phyloP scores from a whole-genome alignment of 2,797 vertebrate species.

The Phrynocephalus forsythii region DNA sequence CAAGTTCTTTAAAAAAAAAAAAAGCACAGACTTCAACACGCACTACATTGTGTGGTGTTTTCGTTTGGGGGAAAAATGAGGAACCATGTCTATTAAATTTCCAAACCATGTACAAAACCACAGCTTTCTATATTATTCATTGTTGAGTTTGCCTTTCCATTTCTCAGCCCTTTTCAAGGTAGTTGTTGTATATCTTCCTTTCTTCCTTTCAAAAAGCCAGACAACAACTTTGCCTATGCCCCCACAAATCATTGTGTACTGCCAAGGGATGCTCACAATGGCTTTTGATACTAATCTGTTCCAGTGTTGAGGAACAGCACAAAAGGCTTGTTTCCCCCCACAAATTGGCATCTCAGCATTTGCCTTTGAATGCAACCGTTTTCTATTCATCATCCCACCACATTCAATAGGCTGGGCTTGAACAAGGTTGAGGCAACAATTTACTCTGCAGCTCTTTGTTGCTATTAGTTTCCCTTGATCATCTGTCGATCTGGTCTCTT shows the following conservation, averaged over 20 bases:
- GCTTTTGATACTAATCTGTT: slow-evolving; percentile 6
- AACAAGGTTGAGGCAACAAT: background rate
- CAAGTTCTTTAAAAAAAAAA: too few species aligned
- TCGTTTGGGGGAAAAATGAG: too few species aligned
- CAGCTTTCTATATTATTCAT: background rate
- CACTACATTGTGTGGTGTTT: too few species aligned
- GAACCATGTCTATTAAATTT: background rate
- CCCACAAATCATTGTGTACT: background rate
- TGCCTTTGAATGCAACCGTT: slow-evolving; percentile 4
- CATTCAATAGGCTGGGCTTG: slow-evolving; percentile 14
- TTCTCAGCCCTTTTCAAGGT: background rate
- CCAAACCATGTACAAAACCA: background rate
- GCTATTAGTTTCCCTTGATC: slow-evolving; percentile 29
- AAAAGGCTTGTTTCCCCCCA: background rate
- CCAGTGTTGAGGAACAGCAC: background rate
- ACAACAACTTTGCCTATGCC: too few species aligned
- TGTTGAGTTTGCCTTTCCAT: background rate
- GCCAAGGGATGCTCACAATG: background rate
- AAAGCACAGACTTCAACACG: too few species aligned
- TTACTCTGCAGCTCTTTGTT: background rate
- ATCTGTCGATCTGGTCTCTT: slow-evolving; percentile 27
- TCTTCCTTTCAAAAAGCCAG: background rate
- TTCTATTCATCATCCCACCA: slow-evolving; percentile 16
- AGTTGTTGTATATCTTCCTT: background rate
- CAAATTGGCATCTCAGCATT: slow-evolving; percentile 31